phyloP scores from a whole-genome alignment of 2,888 invertebrate genomes.

The Seira musarum region DNA sequence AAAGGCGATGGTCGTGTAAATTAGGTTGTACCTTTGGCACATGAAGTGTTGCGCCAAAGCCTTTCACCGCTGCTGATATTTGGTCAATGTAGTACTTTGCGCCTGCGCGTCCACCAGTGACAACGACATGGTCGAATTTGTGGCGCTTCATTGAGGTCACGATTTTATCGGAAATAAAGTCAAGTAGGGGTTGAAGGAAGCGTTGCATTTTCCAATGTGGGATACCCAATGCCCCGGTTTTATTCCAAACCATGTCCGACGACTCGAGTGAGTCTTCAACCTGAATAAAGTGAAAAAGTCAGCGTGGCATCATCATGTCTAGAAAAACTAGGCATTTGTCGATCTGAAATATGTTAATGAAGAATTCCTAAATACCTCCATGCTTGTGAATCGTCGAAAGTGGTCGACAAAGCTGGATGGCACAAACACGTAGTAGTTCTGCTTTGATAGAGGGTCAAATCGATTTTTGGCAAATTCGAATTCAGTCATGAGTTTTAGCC shows the following conservation, averaged over 20 bases:
- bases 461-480: slow-evolving; percentile 67
- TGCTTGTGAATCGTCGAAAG: slow-evolving; percentile 63
- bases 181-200: slow-evolving; percentile 62
- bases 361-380: slow-evolving; percentile 58
- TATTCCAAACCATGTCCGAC: slow-evolving; percentile 65
- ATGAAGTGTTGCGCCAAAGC: slow-evolving; percentile 60
- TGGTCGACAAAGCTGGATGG: slow-evolving; percentile 66
- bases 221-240: slow-evolving; percentile 62
- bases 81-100: slow-evolving; percentile 59
- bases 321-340: too few relatives aligned
- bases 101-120: slow-evolving; percentile 67
- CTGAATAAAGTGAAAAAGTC: slow-evolving; percentile 20
- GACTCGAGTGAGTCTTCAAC: slow-evolving; percentile 64
- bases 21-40: slow-evolving; percentile 66
- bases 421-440: slow-evolving; percentile 63
- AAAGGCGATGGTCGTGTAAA: too few relatives aligned
- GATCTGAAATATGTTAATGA: too few relatives aligned
- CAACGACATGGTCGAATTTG: slow-evolving; percentile 62
- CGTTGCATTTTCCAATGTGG: slow-evolving; percentile 64
- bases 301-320: too few relatives aligned
- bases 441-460: slow-evolving; percentile 62
- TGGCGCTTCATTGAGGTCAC: slow-evolving; percentile 58
- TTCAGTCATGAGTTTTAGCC: slow-evolving; percentile 67
- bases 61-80: slow-evolving; percentile 47
- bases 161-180: slow-evolving; percentile 64